phyloP scores from a whole-genome alignment of 2,888 invertebrate species.

The Drosophila meridiana region DNA sequence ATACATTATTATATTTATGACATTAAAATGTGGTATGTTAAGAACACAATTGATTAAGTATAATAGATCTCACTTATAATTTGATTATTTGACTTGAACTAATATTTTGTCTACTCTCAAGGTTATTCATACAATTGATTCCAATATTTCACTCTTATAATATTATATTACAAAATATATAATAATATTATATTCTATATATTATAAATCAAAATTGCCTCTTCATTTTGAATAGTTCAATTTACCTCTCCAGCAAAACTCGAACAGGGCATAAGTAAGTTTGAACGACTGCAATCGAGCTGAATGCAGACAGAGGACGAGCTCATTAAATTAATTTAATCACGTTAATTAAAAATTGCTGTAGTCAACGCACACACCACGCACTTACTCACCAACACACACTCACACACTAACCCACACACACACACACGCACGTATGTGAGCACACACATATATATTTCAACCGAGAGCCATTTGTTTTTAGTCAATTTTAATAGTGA shows the following conservation, averaged over 20 bases:
- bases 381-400: neutral
- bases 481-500: slow-evolving; percentile 76
- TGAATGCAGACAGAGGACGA: slow-evolving; percentile 15
- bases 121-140: too few species aligned
- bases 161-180: too few species aligned
- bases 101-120: too few species aligned
- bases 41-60: too few species aligned
- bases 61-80: too few species aligned
- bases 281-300: slow-evolving; percentile 34
- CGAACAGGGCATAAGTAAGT: slow-evolving; percentile 14
- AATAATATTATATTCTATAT: neutral
- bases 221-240: neutral
- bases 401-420: neutral
- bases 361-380: slow-evolving; percentile 28
- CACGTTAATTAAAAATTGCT: slow-evolving; percentile 71
- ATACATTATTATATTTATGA: too few species aligned
- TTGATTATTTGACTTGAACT: too few species aligned
- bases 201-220: neutral
- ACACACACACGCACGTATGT: neutral
- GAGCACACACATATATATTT: neutral
- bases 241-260: neutral
- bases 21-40: too few species aligned
- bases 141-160: too few species aligned
- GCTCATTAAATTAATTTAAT: slow-evolving; percentile 77
- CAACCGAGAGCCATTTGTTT: slow-evolving; percentile 50